phyloP scores from a whole-genome alignment of 2,797 vertebrate genomes.

The Eulemur coronatus region DNA sequence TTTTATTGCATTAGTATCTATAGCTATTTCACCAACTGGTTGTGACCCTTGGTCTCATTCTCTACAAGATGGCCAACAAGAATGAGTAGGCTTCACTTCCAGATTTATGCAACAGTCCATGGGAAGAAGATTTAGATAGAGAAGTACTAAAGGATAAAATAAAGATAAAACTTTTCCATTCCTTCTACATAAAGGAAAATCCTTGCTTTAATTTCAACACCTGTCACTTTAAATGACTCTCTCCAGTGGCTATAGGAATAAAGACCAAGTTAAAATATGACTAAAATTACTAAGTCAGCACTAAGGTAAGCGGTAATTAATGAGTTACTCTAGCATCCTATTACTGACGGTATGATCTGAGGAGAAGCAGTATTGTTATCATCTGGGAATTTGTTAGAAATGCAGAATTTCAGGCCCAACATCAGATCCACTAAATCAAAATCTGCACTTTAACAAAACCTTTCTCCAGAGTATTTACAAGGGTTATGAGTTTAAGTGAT shows the following conservation, averaged over 20 bases:
- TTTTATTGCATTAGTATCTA: not conserved
- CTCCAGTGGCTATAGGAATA: not conserved
- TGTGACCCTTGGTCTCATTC: not conserved
- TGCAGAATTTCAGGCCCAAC: not conserved
- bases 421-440: not conserved
- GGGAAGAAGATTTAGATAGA: not conserved
- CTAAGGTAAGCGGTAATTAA: not conserved
- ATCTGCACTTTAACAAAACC: not conserved
- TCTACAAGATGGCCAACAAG: not conserved
- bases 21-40: not conserved
- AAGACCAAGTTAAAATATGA: not conserved
- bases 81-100: not conserved
- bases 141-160: not conserved
- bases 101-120: not conserved
- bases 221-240: not conserved
- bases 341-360: not conserved
- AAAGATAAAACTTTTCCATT: not conserved
- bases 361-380: not conserved
- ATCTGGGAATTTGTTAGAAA: not conserved
- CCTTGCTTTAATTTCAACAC: not conserved
- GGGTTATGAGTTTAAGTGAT: not conserved
- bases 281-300: not conserved
- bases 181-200: not conserved
- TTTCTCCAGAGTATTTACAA: not conserved
- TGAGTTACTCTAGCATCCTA: not conserved